Evolutionary conservation across 1,140 invertebrate species (phyloP).

Genomic region (Drosophila pectinifera): DNA sequence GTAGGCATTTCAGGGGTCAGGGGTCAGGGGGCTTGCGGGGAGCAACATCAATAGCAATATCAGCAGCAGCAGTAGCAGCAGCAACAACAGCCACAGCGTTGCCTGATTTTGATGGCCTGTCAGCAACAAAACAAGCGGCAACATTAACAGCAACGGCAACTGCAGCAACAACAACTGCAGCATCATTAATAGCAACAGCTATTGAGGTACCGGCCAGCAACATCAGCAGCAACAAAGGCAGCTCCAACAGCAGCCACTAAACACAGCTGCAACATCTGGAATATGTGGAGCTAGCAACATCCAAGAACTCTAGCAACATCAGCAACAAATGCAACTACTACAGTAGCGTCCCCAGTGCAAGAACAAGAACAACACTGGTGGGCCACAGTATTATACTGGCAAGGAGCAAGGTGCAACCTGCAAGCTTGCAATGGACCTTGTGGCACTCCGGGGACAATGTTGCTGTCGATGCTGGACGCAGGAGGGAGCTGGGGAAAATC

Average conservation of each 20-base stretch:
- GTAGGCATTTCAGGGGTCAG: constrained; percentile 72
- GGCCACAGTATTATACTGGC: no score
- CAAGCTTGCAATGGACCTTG: constrained; percentile 26
- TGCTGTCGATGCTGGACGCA: constrained; percentile 65
- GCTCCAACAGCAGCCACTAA: neutral
- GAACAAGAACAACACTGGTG: constrained; percentile 44
- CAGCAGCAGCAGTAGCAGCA: constrained; percentile 50
- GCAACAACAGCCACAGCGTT: constrained; percentile 23
- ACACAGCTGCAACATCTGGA: neutral
- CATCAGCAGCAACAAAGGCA: constrained; percentile 33
- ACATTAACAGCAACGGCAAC: constrained; percentile 32
- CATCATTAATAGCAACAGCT: neutral
- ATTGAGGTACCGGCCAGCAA: neutral
- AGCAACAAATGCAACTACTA: constrained; percentile 8
- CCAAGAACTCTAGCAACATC: constrained; percentile 31
- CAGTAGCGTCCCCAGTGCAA: constrained; percentile 9
- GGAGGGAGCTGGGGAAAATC: neutral
- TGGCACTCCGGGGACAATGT: constrained; percentile 67
- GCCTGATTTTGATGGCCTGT: constrained; percentile 75
- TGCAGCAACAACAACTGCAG: constrained; percentile 33
- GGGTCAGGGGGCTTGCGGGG: no score
- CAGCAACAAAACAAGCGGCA: constrained; percentile 51
- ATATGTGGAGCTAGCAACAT: no score
- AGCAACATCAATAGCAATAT: constrained; percentile 18
- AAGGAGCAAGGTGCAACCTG: constrained; percentile 51